Percentiles rank a stretch among this genome's conserved stretches.
Conservation (phyloP, 1,140 invertebrate genomes). For the Aphidius gifuensis region DNA sequence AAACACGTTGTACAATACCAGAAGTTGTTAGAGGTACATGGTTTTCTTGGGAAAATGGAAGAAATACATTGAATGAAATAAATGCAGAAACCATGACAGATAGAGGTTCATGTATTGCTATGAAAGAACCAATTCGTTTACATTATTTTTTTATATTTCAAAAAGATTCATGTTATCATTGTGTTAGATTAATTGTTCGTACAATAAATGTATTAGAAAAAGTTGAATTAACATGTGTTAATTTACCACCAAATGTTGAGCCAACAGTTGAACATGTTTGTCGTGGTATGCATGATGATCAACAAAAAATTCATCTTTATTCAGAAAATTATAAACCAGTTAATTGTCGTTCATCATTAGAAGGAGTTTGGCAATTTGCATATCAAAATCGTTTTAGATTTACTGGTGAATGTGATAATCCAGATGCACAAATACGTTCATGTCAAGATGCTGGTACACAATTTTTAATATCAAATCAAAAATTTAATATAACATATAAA, state of each 20-base stretch:
- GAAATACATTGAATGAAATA: slow-evolving; percentile 78
- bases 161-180: slow-evolving; percentile 73
- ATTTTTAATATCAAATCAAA: slow-evolving; percentile 94
- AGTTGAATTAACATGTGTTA: slow-evolving; percentile 73
- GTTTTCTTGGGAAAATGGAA: slow-evolving; percentile 88
- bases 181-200: slow-evolving; percentile 79
- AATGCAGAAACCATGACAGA: slow-evolving; percentile 73
- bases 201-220: slow-evolving; percentile 90
- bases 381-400: slow-evolving; percentile 89
- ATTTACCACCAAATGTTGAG: slow-evolving; percentile 59
- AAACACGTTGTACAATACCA: slow-evolving; percentile 62
- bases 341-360: slow-evolving; percentile 87
- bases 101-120: slow-evolving; percentile 69
- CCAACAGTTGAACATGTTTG: slow-evolving; percentile 78
- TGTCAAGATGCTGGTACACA: slow-evolving; percentile 95
- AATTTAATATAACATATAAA: slow-evolving; percentile 93
- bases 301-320: slow-evolving; percentile 82
- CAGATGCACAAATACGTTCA: slow-evolving; percentile 84
- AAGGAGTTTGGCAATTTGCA: slow-evolving; percentile 93
- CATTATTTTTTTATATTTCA: slow-evolving; percentile 85
- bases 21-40: slow-evolving; percentile 76
- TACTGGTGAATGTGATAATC: slow-evolving; percentile 84
- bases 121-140: slow-evolving; percentile 69
- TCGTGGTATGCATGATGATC: slow-evolving; percentile 67
- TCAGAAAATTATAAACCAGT: slow-evolving; percentile 87